phyloP scores from a whole-genome alignment of 2,113 vertebrate genomes.

The Perca flavescens region DNA sequence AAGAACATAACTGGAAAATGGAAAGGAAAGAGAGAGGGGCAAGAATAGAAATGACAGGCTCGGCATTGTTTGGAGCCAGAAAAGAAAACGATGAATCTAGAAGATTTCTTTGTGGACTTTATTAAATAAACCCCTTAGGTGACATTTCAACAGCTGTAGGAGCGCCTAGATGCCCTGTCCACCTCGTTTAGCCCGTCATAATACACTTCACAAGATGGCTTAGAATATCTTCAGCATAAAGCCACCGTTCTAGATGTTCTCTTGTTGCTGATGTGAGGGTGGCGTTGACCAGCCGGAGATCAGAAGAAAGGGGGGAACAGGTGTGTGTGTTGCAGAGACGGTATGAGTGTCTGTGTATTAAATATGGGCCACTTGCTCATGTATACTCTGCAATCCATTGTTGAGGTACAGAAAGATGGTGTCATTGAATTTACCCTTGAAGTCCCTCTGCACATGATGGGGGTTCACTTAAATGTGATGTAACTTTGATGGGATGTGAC shows the following conservation, averaged over 20 bases:
- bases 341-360: background rate
- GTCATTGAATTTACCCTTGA: background rate
- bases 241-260: constrained; percentile 7
- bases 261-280: background rate
- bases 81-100: constrained; percentile 6
- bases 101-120: constrained; percentile 35
- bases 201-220: background rate
- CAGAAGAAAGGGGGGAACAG: background rate
- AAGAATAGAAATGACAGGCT: background rate
- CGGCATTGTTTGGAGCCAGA: constrained; percentile 8
- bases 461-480: constrained; percentile 26
- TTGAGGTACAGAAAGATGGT: constrained; percentile 18
- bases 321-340: background rate
- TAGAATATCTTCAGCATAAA: constrained; percentile 14
- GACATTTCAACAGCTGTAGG: constrained; percentile 40
- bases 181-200: constrained; percentile 30
- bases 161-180: constrained; percentile 21
- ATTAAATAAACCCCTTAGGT: constrained; percentile 34
- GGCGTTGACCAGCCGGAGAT: background rate
- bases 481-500: constrained; percentile 19
- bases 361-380: background rate
- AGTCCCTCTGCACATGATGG: constrained; percentile 13
- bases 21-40: background rate
- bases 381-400: constrained; percentile 2
- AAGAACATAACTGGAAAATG: constrained; percentile 5